phyloP scores from a whole-genome alignment of 2,797 vertebrate species.

The Scyliorhinus canicula region DNA sequence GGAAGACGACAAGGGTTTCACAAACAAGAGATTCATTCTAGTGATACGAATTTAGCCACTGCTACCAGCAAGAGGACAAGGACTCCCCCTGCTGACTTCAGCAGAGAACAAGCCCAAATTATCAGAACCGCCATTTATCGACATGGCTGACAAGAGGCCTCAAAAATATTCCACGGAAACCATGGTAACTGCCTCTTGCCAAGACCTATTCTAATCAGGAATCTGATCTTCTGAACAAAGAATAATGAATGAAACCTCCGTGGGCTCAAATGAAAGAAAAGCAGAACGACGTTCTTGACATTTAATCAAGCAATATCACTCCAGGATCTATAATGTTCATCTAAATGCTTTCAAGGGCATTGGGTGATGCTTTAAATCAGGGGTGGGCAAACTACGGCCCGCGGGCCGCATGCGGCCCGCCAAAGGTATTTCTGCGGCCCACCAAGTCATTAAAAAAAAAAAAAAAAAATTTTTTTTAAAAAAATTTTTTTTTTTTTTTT shows the following conservation, averaged over 20 bases:
- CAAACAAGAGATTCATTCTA: not conserved
- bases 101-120: not conserved
- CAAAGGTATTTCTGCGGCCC: no score
- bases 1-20: not conserved
- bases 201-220: not conserved
- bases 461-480: no score
- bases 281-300: not conserved
- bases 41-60: not conserved
- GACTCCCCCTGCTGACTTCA: conserved; percentile 21
- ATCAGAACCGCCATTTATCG: not conserved
- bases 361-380: not conserved
- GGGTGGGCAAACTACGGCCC: no score
- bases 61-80: not conserved
- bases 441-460: no score
- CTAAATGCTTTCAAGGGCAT: not conserved
- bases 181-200: not conserved
- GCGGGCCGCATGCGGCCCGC: no score
- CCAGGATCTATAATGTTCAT: not conserved
- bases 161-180: not conserved
- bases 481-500: no score
- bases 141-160: not conserved
- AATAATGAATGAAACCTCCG: not conserved
- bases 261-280: not conserved
- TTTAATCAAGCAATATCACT: not conserved
- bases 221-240: not conserved